Base-by-base conservation (phyloP, 92 coral and sea anemone genomes). In the Ricordea florida region DNA sequence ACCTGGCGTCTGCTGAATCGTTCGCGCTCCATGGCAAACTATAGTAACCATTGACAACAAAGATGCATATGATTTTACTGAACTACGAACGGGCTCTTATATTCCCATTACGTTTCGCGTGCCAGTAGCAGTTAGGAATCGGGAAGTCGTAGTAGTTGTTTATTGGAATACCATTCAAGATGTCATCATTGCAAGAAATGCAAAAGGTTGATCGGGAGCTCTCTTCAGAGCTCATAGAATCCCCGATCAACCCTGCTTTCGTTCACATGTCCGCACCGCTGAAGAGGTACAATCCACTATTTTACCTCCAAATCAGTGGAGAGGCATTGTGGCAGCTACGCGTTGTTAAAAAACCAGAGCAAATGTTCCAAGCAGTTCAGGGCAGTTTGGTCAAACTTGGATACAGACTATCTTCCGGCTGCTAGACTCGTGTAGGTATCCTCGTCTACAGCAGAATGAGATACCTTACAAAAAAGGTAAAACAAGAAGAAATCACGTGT, bases 231-330 rank as follows among this genome's bases (percentile, higher is more conserved):
- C 57, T 49, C 57, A 20, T 16, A 11, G 57, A 49, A 49, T 16
- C 25, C 57, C 57, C 55, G 55, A 48, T 48, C 55, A 48, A 48
- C 55, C 55, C 61, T 0, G 61, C 61, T 26, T 28, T 28, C 61
- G 26, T 53, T 6, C 36, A 25, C 61, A 24, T 53, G 61, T 53
- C 61, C 30, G 27, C 36, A 16, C 61, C 61, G 9, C 36, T 53
- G 21, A 53, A 27, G 3, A 24, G 61, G 2, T 27, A 53, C 61
- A 26, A 53, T 26, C 61, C 35, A 2, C 3, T 53, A 37, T 53
- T 53, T 21, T 24, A 53, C n/a, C 34, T 53, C 5, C 36, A 29
- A 55, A 9, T 26, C 1, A 55, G 31, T 10, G 37, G 37, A n/a
- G 62, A 27, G 18, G 62, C 37, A 11, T 25, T 55, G 9, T 25